phyloP scores from a whole-genome alignment of 2,113 vertebrate genomes.

The Psittacula cyanocephala region DNA sequence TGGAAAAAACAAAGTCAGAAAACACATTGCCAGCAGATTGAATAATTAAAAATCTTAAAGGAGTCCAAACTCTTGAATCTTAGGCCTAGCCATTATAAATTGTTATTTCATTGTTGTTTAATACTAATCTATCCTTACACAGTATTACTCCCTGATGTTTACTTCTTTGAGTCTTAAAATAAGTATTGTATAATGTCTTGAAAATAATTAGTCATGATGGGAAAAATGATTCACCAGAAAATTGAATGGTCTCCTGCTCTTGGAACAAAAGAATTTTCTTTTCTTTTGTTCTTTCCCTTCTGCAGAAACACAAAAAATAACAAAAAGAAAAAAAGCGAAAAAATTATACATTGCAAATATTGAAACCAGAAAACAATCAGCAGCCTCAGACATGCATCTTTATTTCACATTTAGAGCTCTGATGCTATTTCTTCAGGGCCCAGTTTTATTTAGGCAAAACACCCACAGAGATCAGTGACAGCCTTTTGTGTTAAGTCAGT shows the following conservation, averaged over 20 bases:
- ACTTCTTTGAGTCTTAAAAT: neutral
- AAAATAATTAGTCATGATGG: neutral
- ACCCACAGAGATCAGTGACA: conserved; percentile 47
- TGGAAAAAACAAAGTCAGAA: neutral
- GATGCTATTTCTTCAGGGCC: neutral
- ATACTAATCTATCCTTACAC: neutral
- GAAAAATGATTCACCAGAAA: neutral
- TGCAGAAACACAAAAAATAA: neutral
- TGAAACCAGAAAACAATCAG: conserved; percentile 18
- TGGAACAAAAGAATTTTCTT: neutral
- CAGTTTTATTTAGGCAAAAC: conserved; percentile 29
- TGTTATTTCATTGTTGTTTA: neutral
- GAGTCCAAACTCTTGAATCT: neutral
- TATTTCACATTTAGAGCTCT: neutral
- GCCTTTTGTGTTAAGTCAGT: conserved; percentile 1
- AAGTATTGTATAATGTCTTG: neutral
- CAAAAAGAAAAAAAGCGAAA: neutral
- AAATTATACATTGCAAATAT: neutral
- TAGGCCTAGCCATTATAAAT: neutral
- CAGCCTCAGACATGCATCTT: neutral
- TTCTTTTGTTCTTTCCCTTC: neutral
- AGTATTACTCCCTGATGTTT: neutral
- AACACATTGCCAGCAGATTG: neutral
- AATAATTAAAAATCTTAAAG: neutral
- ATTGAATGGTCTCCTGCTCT: neutral